Evolutionary conservation across 2,888 invertebrate species (phyloP).

Genomic region (Timandra comae): DNA sequence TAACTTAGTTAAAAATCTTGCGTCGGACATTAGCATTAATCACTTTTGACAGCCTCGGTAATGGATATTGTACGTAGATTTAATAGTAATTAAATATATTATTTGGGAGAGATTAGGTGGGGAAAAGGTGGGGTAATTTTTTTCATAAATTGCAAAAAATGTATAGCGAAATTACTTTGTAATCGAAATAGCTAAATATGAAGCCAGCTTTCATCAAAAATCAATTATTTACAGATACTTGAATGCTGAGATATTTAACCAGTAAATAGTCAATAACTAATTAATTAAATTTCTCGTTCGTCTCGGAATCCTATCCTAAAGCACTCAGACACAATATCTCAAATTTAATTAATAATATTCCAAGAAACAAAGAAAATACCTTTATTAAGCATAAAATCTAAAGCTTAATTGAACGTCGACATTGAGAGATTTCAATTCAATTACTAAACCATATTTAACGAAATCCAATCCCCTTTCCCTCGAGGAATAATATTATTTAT

Average conservation of each 20-base stretch:
- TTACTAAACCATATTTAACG: constrained; percentile 78
- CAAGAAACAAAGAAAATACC: constrained; percentile 66
- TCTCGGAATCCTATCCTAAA: constrained; percentile 14
- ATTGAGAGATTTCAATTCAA: constrained; percentile 78
- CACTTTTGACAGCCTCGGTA: constrained; percentile 69
- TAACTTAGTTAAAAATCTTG: constrained; percentile 77
- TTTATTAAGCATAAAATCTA: constrained; percentile 63
- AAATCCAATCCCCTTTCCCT: constrained; percentile 76
- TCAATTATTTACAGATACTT: no score
- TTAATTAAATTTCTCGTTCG: constrained; percentile 9
- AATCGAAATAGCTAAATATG: no score
- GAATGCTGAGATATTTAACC: no score
- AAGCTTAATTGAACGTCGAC: constrained; percentile 76
- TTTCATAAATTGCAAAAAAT: no score
- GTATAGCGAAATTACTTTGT: no score
- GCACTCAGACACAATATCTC: constrained; percentile 22
- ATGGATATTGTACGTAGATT: constrained; percentile 47
- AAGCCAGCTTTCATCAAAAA: no score
- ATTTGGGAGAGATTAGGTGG: constrained; percentile 10
- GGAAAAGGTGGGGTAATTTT: constrained; percentile 3
- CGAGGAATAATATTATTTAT: constrained; percentile 76
- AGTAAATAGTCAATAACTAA: constrained; percentile 5
- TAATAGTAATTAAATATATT: constrained; percentile 9
- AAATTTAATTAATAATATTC: constrained; percentile 56
- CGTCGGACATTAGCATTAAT: constrained; percentile 72